Percentiles rank a stretch among this genome's conserved stretches.
Conservation (phyloP, 1,140 invertebrate species). For the Drosophila rufa region DNA sequence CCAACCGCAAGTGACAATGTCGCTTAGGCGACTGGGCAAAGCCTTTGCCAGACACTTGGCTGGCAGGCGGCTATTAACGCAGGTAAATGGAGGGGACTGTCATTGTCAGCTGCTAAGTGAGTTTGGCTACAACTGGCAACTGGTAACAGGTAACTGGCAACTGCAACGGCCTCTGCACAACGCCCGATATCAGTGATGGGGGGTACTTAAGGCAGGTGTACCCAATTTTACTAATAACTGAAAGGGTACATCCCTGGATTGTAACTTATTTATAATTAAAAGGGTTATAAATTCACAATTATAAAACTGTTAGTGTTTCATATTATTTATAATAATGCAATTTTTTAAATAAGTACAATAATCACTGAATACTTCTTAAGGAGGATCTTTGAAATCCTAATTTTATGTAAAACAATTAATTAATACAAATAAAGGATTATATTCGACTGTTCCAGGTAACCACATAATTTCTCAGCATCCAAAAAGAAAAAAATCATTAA, state of each 20-base stretch:
- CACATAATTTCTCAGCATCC: no score
- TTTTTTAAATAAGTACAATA: no score
- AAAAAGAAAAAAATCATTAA: no score
- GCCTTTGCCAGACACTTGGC: slow-evolving; percentile 49
- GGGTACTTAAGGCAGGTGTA: not conserved
- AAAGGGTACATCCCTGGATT: not conserved
- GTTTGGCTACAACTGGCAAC: slow-evolving; percentile 51
- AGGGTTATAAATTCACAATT: not conserved
- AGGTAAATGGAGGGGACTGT: slow-evolving; percentile 44
- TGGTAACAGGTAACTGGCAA: slow-evolving; percentile 24
- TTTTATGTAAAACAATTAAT: no score
- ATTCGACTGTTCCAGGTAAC: no score
- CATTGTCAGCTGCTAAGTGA: slow-evolving; percentile 79
- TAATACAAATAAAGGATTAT: no score
- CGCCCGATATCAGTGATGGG: slow-evolving; percentile 21
- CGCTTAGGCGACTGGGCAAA: slow-evolving; percentile 67
- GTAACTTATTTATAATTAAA: not conserved
- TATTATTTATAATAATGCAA: no score
- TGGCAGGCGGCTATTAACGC: slow-evolving; percentile 64
- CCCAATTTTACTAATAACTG: not conserved
- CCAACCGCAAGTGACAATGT: slow-evolving; percentile 81
- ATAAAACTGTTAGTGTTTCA: not conserved
- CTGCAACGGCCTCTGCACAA: slow-evolving; percentile 34
- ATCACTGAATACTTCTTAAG: no score
- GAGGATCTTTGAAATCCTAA: no score